Evolutionary conservation across 2,797 vertebrate genomes (phyloP), one percentile per base, ranked within the genome.

Genomic region (Labroides dimidiatus): DNA sequence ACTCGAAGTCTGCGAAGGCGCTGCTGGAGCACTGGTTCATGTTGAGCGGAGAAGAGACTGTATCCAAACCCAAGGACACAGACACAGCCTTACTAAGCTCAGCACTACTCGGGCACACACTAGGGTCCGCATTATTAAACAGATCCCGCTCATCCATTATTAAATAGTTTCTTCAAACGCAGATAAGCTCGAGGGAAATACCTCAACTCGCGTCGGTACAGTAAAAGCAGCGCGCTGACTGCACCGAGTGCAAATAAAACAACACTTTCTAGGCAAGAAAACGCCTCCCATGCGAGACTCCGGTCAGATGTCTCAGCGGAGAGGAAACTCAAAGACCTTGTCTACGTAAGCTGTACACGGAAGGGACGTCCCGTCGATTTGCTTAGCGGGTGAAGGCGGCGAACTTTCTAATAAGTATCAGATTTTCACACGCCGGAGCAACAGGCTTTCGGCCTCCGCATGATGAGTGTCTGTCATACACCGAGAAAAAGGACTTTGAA

Each of bases 1-100:
- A 50, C 13, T 78, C 76, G 54, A 59, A 80, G 66, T 86, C 86
- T 3, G 82, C 17, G 0, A 80, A 85, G 0, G 54, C 78, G 63
- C 74, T 7, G 70, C 60, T 16, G 64, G 68, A 47, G 72, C 78
- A 36, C 19, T 69, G 74, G 55, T 57, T 76, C 39, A 23, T 27
- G 80, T 4, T 62, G 59, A 72, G 66, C 23, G 83, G 87, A 16
- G 84, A 83, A 2, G 74, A 72, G 69, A 73, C 53, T 0, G 82
- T 55, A 5, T 91, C 90, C 75, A 92, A 62, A 10, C 89, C 89
- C 65, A 93, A 20, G 24, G 91, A 93, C 59, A 89, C 89, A 0
- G 90, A 93, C 72, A 92, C 88, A 2, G 91, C 92, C 54, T 74
- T 62, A 5, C 90, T 85, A 56, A 93, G 90, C 64, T 86, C 89